Evolutionary conservation across 2,113 vertebrate genomes (phyloP), one percentile per base, ranked within the genome.

Genomic region (Hippocampus abdominalis): DNA sequence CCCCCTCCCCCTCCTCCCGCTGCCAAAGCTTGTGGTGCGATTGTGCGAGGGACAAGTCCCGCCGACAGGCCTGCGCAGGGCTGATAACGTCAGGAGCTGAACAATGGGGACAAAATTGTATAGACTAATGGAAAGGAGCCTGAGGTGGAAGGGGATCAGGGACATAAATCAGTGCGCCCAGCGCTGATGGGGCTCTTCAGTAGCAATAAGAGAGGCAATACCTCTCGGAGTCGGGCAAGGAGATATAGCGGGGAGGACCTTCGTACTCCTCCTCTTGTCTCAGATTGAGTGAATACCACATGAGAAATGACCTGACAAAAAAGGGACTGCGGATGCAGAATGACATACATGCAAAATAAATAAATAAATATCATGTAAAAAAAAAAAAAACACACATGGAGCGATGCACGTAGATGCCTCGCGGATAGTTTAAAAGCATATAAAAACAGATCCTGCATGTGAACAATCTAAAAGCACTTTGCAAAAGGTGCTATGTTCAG

Each of bases 121-220:
- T 88, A 88, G 85, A 70, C 76, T 89, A 89, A 91, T 90, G 88
- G 87, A 91, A 89, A 90, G 87, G 74, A 84, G 89, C 83, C 86
- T 76, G 78, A 84, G 85, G 84, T 89, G 86, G 78, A 81, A 64
- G 76, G 78, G 86, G 84, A 87, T 90, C 86, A 88, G 83, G 71
- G 74, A 89, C 86, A 90, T 91, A 91, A 89, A 91, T 91, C 89
- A 92, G 85, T 1, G 54, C 21, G 67, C 75, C 75, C 84, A 87
- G 88, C 90, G 89, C 87, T 90, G 89, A 90, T 90, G 88, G 88
- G 83, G 81, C 86, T 88, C 90, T 90, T 90, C 90, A 89, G 79
- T 81, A 85, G 87, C 86, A 89, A 91, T 91, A 84, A 89, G 77
- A 68, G 77, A 87, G 73, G 86, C 78, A 86, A 90, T 91, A 84